A percentile compares a stretch with the other conserved stretches of the same genome.
phyloP scores from a whole-genome alignment of 2,113 vertebrate genomes.

The Patagioenas fasciata region DNA sequence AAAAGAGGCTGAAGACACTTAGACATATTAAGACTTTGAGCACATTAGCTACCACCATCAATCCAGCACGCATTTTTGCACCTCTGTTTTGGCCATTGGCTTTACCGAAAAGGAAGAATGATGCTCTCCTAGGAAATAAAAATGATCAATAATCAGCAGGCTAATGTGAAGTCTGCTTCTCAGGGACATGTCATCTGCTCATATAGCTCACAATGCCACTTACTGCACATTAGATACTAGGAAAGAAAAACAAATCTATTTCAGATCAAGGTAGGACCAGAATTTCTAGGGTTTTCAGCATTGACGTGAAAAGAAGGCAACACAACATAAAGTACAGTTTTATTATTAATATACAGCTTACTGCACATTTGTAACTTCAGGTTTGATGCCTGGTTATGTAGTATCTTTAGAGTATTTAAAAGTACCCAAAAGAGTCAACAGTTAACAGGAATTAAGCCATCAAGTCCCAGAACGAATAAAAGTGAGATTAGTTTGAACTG shows the following conservation, averaged over 20 bases:
- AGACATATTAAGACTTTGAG: neutral
- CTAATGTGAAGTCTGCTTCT: neutral
- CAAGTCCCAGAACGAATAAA: constrained; percentile 39
- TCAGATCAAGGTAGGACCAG: neutral
- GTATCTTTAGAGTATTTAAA: constrained; percentile 12
- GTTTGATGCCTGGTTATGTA: neutral
- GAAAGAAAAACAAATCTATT: neutral
- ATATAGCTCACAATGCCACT: neutral
- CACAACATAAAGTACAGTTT: neutral
- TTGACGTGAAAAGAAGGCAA: neutral
- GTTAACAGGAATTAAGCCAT: constrained; percentile 33
- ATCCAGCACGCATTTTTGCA: neutral
- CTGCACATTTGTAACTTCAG: neutral
- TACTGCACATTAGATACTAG: neutral
- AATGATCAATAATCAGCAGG: neutral
- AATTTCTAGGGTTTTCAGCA: neutral
- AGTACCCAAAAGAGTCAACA: neutral
- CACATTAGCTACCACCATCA: neutral
- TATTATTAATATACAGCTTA: neutral
- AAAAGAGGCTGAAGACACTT: neutral
- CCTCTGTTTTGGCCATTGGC: neutral
- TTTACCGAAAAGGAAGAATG: neutral
- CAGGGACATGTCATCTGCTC: neutral
- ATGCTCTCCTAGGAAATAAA: neutral
- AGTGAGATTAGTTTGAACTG: constrained; percentile 26